phyloP scores from a whole-genome alignment of 1,140 invertebrate species.

The Zaprionus taronus region DNA sequence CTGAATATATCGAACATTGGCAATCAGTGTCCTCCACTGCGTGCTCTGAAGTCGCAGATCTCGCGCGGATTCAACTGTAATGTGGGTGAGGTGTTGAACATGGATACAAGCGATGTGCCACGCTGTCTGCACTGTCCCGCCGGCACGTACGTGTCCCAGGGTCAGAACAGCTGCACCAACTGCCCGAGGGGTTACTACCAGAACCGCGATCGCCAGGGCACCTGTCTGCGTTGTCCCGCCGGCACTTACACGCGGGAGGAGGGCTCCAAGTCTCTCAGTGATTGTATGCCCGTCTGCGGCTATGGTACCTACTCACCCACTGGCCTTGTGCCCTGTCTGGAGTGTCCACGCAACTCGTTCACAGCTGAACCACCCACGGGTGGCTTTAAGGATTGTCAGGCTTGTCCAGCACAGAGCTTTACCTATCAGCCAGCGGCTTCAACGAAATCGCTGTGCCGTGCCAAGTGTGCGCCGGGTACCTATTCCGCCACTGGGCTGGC shows the following conservation, averaged over 20 bases:
- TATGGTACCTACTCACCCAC: slow-evolving; percentile 98
- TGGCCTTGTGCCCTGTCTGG: slow-evolving; percentile 96
- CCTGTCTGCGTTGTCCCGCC: slow-evolving; percentile 94
- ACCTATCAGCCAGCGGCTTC: slow-evolving; percentile 96
- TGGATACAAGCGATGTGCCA: slow-evolving; percentile 95
- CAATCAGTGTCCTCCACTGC: slow-evolving; percentile 95
- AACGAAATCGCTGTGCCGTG: slow-evolving; percentile 92
- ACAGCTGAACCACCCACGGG: slow-evolving; percentile 94
- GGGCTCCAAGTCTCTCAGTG: slow-evolving; percentile 92
- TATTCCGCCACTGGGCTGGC: slow-evolving; percentile 98
- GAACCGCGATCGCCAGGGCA: slow-evolving; percentile 94
- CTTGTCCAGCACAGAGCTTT: slow-evolving; percentile 95
- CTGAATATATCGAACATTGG: slow-evolving; percentile 95
- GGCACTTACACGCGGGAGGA: slow-evolving; percentile 96
- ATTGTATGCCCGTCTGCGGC: slow-evolving; percentile 97
- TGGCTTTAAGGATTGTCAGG: slow-evolving; percentile 97
- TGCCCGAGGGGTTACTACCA: slow-evolving; percentile 97
- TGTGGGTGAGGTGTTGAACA: slow-evolving; percentile 96
- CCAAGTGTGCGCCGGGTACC: slow-evolving; percentile 94
- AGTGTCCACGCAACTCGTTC: slow-evolving; percentile 97
- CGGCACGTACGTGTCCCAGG: slow-evolving; percentile 95
- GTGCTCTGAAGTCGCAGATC: slow-evolving; percentile 94
- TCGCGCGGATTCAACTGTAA: slow-evolving; percentile 96
- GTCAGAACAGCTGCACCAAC: slow-evolving; percentile 94
- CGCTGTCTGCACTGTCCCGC: slow-evolving; percentile 97